A percentile compares a stretch with the other conserved stretches of the same genome.
Conservation (phyloP, 2,888 invertebrate genomes). For the Tenthredo distinguenda region DNA sequence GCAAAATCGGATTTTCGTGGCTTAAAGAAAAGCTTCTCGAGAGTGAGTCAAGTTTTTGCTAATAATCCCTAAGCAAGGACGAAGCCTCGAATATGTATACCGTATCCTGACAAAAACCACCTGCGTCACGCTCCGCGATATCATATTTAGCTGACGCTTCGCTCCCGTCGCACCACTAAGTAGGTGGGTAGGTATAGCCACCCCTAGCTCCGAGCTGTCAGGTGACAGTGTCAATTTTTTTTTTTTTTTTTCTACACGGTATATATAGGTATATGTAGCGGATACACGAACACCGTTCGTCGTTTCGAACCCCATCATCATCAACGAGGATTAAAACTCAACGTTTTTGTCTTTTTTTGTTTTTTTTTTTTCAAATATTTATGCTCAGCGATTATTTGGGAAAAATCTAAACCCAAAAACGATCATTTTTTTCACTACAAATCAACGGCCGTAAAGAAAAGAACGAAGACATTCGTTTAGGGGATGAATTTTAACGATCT, state of each 20-base stretch:
- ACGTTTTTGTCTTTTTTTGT: background rate
- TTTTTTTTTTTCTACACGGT: background rate
- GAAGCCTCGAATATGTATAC: background rate
- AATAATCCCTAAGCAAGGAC: background rate
- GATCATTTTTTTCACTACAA: background rate
- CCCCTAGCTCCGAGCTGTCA: background rate
- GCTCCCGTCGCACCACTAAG: background rate
- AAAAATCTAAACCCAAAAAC: background rate
- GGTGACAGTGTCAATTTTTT: constrained; percentile 15
- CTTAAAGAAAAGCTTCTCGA: background rate
- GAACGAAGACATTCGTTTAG: background rate
- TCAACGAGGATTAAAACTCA: background rate
- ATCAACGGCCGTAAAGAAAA: background rate
- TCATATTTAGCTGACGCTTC: constrained; percentile 20
- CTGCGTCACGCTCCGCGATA: background rate
- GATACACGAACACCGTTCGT: background rate
- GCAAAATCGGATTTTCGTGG: background rate
- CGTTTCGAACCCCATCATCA: background rate
- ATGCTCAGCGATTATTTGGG: background rate
- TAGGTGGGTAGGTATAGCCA: background rate
- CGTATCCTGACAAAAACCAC: background rate
- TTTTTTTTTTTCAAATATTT: background rate
- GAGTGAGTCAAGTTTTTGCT: constrained; percentile 5
- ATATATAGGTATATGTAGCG: background rate
- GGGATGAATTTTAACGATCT: background rate